Conservation (phyloP, 2,888 invertebrate genomes). For the Selenia dentaria region DNA sequence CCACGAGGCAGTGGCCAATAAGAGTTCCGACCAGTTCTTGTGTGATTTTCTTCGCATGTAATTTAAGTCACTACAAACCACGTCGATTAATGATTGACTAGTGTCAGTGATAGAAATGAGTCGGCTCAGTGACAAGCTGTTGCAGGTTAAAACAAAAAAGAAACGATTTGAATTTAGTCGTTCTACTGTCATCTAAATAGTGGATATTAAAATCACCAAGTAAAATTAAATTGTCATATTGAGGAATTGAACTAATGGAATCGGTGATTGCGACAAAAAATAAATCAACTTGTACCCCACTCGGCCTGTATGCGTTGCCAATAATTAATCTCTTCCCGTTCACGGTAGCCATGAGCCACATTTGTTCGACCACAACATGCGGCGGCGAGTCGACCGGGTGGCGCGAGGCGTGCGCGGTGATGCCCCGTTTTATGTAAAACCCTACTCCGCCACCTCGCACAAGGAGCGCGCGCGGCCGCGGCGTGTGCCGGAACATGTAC, state of each 20-base stretch:
- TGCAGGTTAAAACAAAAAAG: neutral
- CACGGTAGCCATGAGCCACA: constrained; percentile 12
- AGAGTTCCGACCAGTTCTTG: neutral
- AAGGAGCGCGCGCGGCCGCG: neutral
- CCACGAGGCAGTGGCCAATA: neutral
- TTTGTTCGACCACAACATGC: constrained; percentile 8
- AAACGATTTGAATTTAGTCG: neutral
- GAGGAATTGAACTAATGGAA: constrained; percentile 3
- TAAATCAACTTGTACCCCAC: constrained; percentile 13
- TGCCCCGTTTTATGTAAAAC: constrained; percentile 21
- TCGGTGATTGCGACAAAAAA: constrained; percentile 20
- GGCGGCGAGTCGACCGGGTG: neutral
- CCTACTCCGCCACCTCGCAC: constrained; percentile 25
- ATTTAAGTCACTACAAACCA: neutral
- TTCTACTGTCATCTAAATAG: neutral
- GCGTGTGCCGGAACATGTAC: neutral
- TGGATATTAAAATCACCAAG: neutral
- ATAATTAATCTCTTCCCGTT: neutral
- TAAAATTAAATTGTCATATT: constrained; percentile 10
- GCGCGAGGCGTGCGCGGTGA: neutral
- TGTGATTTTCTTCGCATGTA: neutral
- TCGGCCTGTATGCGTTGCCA: constrained; percentile 24
- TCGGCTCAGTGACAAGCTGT: neutral
- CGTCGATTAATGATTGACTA: neutral
- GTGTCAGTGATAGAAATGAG: neutral